A percentile compares a stretch with the other conserved stretches of the same genome.
Conservation (phyloP, 2,797 vertebrate species). For the Urocyon cinereoargenteus region DNA sequence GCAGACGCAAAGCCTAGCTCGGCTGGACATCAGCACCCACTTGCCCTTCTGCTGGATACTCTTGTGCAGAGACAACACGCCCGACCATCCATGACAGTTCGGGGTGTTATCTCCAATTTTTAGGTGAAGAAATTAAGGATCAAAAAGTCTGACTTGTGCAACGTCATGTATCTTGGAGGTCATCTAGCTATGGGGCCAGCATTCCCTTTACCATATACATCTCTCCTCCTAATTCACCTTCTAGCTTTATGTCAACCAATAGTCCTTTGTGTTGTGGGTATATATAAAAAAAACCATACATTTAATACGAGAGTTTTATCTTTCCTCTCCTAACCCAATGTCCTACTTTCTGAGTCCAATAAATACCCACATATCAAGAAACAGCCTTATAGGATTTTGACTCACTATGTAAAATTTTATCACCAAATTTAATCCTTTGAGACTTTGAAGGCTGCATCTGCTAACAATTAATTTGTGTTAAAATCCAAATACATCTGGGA, state of each 20-base stretch:
- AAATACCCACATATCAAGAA: background rate
- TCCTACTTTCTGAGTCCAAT: background rate
- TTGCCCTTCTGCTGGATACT: background rate
- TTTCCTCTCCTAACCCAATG: background rate
- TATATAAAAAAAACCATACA: background rate
- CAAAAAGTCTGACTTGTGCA: background rate
- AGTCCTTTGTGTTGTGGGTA: background rate
- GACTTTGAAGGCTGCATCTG: background rate
- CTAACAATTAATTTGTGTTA: background rate
- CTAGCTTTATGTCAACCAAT: background rate
- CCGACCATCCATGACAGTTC: background rate
- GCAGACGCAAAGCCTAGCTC: background rate
- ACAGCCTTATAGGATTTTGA: background rate
- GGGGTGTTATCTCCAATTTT: background rate
- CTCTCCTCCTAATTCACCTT: background rate
- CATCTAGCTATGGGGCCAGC: background rate
- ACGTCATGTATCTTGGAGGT: background rate
- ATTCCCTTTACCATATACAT: background rate
- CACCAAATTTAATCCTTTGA: background rate
- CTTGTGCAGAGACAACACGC: background rate
- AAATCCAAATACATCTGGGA: background rate
- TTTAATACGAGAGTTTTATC: background rate
- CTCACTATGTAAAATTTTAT: background rate
- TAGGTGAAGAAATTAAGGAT: background rate
- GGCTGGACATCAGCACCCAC: background rate